phyloP scores from a whole-genome alignment of 2,113 vertebrate genomes.

The Mirza zaza region DNA sequence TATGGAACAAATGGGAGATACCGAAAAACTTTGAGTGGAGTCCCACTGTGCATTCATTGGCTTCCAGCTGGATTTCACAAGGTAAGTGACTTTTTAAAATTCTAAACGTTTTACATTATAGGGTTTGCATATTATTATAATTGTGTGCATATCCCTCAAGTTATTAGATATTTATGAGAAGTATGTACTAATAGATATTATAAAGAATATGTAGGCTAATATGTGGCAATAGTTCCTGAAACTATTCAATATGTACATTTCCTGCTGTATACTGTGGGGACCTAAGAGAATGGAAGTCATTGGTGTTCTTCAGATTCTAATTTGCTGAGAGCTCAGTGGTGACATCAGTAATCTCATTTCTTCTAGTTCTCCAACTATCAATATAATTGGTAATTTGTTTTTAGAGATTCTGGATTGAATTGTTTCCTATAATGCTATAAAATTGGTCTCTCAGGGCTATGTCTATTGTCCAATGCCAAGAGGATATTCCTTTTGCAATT shows the following conservation, averaged over 20 bases:
- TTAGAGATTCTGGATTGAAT: background rate
- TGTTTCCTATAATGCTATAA: background rate
- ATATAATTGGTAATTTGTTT: background rate
- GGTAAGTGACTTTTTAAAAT: background rate
- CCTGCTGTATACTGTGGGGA: background rate
- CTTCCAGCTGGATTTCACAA: background rate
- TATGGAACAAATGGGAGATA: background rate
- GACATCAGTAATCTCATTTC: background rate
- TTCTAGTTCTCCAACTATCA: background rate
- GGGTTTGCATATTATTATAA: background rate
- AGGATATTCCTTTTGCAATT: background rate
- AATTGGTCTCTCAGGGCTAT: background rate
- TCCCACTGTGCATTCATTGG: background rate
- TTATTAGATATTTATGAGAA: background rate
- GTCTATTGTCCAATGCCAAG: background rate
- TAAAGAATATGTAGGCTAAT: background rate
- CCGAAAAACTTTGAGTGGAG: background rate
- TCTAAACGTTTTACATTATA: background rate
- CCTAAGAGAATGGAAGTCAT: accelerated
- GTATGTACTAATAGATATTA: background rate
- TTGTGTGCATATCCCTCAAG: background rate
- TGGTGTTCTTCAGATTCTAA: background rate
- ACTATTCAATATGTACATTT: background rate
- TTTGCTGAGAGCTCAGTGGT: background rate
- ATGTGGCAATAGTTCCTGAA: background rate